A percentile compares a stretch with the other conserved stretches of the same genome.
These are phyloP conservation scores for Parnassius mnemosyne DNA, from an alignment of 2,888 invertebrate species.

Conservation along the genomic window DNA sequence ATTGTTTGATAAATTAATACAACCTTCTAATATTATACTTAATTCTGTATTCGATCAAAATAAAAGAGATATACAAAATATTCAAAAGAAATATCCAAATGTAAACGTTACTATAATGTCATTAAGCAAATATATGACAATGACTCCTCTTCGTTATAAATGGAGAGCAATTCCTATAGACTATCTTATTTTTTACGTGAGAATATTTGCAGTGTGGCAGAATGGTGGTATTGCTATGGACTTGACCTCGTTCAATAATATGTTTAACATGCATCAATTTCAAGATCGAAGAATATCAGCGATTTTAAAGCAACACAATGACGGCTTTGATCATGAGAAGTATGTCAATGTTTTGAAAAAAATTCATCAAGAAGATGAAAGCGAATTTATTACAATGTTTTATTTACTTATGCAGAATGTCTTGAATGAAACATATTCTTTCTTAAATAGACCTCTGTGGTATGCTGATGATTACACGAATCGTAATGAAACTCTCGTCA, in stretches of 20 bases:
- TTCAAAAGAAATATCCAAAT: constrained; percentile 58
- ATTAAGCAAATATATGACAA: constrained; percentile 67
- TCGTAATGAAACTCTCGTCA: constrained; percentile 23
- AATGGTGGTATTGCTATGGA: constrained; percentile 75
- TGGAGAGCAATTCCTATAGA: constrained; percentile 71
- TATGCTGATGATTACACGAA: constrained; percentile 28
- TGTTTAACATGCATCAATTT: constrained; percentile 39
- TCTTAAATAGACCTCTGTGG: constrained; percentile 45
- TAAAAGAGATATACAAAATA: constrained; percentile 45
- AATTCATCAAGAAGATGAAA: constrained; percentile 52
- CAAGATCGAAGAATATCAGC: constrained; percentile 46
- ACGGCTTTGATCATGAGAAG: constrained; percentile 53
- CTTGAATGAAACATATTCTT: constrained; percentile 49
- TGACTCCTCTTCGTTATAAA: constrained; percentile 68
- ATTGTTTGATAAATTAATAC: constrained; percentile 47
- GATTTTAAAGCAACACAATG: constrained; percentile 61
- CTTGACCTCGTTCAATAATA: constrained; percentile 46
- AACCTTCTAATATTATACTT: constrained; percentile 32
- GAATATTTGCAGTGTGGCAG: constrained; percentile 78
- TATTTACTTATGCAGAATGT: constrained; percentile 47
- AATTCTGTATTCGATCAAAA: constrained; percentile 40
- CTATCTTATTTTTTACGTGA: constrained; percentile 71
- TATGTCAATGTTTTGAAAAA: constrained; percentile 50
- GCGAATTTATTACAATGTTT: constrained; percentile 47
- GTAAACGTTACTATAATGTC: constrained; percentile 62